Evolutionary conservation across 1,140 invertebrate species (phyloP).

Genomic region (Bombus cullumanus): DNA sequence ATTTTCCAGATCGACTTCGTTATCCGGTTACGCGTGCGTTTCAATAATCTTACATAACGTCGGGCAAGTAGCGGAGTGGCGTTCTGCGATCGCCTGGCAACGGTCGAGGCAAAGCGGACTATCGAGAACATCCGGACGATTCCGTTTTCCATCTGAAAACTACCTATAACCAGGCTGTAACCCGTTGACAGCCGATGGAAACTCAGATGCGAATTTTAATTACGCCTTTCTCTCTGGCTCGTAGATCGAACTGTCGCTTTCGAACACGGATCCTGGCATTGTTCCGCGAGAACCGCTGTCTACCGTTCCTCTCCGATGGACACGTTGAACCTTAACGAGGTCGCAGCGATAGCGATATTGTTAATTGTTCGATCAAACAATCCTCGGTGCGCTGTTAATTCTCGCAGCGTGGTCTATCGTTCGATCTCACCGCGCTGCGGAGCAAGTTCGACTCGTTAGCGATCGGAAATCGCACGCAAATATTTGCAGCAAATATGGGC

Average conservation of each 20-base stretch:
- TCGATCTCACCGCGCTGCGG: neutral
- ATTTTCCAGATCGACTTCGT: conserved; percentile 19
- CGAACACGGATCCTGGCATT: neutral
- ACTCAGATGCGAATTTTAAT: neutral
- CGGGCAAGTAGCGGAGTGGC: conserved; percentile 2
- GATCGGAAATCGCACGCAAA: neutral
- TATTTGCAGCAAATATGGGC: neutral
- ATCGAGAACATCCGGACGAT: fast-evolving
- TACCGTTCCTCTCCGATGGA: neutral
- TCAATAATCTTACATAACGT: conserved; percentile 47
- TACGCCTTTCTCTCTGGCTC: neutral
- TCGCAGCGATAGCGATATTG: neutral
- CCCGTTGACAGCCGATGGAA: neutral
- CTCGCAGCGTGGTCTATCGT: neutral
- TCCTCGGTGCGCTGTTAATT: neutral
- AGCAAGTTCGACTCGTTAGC: neutral
- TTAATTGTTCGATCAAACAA: conserved; percentile 4
- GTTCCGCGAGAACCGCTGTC: neutral
- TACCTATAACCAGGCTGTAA: neutral
- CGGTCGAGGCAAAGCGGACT: neutral
- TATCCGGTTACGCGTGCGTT: conserved; percentile 43
- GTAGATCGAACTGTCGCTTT: conserved; percentile 3
- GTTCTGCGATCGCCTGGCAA: conserved; percentile 27
- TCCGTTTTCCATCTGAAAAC: neutral
- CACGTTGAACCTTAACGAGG: neutral